phyloP scores from a whole-genome alignment of 2,888 invertebrate genomes.

The Himalopsyche anomala region DNA sequence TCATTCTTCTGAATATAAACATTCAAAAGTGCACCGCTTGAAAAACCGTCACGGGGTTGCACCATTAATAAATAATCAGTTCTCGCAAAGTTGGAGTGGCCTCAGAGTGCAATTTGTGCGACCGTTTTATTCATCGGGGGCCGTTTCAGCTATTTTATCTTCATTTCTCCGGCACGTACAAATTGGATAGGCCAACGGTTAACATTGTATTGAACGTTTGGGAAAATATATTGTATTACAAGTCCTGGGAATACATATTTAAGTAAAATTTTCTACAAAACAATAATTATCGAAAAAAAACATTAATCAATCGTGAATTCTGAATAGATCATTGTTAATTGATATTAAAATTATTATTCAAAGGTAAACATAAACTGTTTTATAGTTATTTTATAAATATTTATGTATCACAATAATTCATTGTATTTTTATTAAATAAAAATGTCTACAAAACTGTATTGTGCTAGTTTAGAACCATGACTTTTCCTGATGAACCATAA shows the following conservation, averaged over 20 bases:
- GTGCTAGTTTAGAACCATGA: no score
- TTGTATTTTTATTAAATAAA: no score
- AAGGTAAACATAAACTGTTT: no score
- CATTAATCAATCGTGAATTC: no score
- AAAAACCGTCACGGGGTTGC: not conserved
- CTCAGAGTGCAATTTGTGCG: conserved; percentile 26
- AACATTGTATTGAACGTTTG: conserved; percentile 38
- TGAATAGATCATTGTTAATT: no score
- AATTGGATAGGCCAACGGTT: conserved; percentile 18
- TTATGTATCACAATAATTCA: no score
- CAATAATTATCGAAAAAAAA: no score
- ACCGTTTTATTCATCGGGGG: conserved; percentile 18
- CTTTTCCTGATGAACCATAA: no score
- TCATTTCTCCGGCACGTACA: conserved; percentile 38
- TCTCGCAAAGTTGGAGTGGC: not conserved
- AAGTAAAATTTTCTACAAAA: no score
- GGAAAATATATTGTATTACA: not conserved
- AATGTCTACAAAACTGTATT: no score
- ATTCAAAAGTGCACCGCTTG: not conserved
- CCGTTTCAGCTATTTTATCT: conserved; percentile 28
- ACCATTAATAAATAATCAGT: conserved; percentile 14
- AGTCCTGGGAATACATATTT: not conserved
- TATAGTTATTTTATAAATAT: no score
- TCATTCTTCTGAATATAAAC: not conserved
- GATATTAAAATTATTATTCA: no score